These are phyloP conservation scores for Beaufortia kweichowensis DNA, from an alignment of 2,113 vertebrate genomes.

Conservation along the genomic window DNA sequence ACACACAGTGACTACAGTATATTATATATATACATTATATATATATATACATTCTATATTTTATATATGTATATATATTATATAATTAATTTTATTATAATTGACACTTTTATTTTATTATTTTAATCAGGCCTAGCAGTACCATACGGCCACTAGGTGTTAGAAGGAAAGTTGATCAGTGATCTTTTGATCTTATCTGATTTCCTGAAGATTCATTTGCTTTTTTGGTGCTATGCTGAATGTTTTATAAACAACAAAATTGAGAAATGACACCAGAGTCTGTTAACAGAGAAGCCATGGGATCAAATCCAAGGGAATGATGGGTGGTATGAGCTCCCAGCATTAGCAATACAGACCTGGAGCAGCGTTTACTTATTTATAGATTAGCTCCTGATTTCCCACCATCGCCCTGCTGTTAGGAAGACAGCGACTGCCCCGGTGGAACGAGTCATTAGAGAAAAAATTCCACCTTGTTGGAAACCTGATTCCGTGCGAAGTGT, in stretches of 20 bases:
- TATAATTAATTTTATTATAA: no score
- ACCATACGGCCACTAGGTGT: background rate
- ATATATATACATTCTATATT: no score
- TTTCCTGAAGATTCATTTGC: background rate
- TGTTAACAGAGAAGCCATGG: background rate
- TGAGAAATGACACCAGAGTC: background rate
- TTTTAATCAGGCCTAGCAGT: background rate
- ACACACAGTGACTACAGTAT: no score
- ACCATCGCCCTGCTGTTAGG: conserved; percentile 54
- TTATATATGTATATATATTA: no score
- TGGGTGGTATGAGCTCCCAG: background rate
- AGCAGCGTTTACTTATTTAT: conserved; percentile 62
- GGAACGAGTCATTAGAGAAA: background rate
- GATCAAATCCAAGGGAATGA: conserved; percentile 21
- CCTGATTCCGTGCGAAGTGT: conserved; percentile 29
- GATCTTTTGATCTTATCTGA: conserved; percentile 14
- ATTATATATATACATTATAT: no score
- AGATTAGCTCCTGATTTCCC: conserved; percentile 60
- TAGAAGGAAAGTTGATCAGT: conserved; percentile 10
- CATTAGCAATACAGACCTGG: conserved; percentile 44
- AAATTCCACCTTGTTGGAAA: conserved; percentile 10
- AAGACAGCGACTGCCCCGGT: background rate
- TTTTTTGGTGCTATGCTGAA: background rate
- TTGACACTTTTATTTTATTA: no score
- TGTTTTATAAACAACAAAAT: background rate